Evolutionary conservation across 1,140 invertebrate species (phyloP).

Genomic region (Meteorus sp.): DNA sequence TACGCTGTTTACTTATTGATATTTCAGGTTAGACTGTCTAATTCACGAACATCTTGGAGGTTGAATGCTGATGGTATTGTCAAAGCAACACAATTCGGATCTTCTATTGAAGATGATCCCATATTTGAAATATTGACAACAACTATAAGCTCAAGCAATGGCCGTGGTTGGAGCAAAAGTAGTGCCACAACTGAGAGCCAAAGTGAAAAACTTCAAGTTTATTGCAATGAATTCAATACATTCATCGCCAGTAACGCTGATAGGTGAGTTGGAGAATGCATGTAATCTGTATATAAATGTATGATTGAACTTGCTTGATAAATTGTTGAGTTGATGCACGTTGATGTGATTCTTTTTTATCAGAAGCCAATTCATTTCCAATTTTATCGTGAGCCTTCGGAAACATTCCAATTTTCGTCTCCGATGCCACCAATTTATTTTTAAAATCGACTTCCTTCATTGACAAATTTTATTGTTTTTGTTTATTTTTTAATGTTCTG

Average conservation of each 20-base stretch:
- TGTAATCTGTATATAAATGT: conserved; percentile 25
- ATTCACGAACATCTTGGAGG: conserved; percentile 54
- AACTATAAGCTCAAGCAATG: conserved; percentile 39
- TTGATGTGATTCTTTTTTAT: too few relatives aligned
- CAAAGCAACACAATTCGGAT: conserved; percentile 43
- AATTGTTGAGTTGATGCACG: background rate
- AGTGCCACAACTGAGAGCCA: conserved; percentile 40
- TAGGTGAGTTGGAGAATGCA: conserved; percentile 37
- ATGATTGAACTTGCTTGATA: conserved; percentile 17
- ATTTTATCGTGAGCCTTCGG: too few relatives aligned
- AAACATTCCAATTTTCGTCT: background rate
- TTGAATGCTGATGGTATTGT: conserved; percentile 51
- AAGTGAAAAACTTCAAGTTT: conserved; percentile 47
- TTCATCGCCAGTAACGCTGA: conserved; percentile 42
- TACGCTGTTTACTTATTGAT: conserved; percentile 50
- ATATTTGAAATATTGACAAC: conserved; percentile 52
- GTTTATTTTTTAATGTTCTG: too few relatives aligned
- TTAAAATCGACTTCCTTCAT: too few relatives aligned
- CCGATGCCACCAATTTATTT: too few relatives aligned
- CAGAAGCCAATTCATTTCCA: too few relatives aligned
- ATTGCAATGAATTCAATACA: conserved; percentile 49
- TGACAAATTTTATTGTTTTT: too few relatives aligned
- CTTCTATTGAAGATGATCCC: conserved; percentile 44
- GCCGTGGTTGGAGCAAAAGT: conserved; percentile 52
- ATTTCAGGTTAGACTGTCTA: conserved; percentile 49